phyloP scores from a whole-genome alignment of 2,888 invertebrate species.

The Parnassius orleans region DNA sequence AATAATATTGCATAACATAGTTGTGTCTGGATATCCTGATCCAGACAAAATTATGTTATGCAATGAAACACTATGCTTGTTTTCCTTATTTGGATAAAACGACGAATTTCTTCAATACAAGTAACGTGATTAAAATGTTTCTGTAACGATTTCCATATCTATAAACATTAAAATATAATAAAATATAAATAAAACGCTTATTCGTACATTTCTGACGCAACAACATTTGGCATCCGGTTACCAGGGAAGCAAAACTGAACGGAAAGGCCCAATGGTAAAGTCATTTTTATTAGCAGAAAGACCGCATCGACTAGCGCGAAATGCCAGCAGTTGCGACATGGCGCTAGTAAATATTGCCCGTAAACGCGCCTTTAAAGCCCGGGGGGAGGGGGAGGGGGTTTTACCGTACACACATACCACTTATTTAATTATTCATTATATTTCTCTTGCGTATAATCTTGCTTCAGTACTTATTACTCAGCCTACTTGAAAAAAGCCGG shows the following conservation, averaged over 20 bases:
- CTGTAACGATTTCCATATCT: no score
- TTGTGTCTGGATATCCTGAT: no score
- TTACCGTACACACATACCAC: no score
- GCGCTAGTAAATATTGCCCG: slow-evolving; percentile 5
- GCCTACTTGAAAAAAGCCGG: background rate
- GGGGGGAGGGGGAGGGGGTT: background rate
- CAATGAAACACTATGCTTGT: no score
- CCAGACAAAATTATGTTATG: no score
- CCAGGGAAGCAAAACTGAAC: background rate
- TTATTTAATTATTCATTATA: slow-evolving; percentile 6
- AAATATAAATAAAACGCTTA: no score
- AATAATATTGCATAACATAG: no score
- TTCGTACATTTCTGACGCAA: no score
- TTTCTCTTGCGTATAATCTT: background rate
- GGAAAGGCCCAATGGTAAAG: background rate
- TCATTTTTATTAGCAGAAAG: background rate
- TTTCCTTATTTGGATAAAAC: no score
- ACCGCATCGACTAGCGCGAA: background rate
- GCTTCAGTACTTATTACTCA: background rate
- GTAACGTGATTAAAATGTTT: no score
- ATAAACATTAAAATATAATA: no score
- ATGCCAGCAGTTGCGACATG: slow-evolving; percentile 1
- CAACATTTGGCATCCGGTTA: background rate
- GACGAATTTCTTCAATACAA: no score
- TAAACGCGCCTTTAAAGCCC: slow-evolving; percentile 1